Evolutionary conservation across 30 jellyfish, hydroid and myxozoan genomes (phyloP), one percentile per base, ranked within the genome.

Genomic region (Hydractinia echinata): DNA sequence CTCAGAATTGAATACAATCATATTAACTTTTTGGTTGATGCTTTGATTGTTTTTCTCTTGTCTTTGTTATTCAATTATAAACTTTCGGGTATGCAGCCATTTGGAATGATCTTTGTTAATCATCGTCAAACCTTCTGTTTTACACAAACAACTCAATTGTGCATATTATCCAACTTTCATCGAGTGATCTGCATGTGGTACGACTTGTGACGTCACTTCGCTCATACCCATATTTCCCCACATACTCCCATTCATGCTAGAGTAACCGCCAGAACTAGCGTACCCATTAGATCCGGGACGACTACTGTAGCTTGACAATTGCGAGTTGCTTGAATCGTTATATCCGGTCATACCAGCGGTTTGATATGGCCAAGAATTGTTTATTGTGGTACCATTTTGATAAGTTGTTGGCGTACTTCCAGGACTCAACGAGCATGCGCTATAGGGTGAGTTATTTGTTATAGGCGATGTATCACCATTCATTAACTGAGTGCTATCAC

Each of bases 361-460:
- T 54, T 93, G 99, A 74, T 93, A 93, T 13, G 99, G 99, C 99
- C 99, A 93, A 5, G 99, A 93, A 66, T 93, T 93, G 79, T 93
- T 93, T 51, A 93, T 95, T 14, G 95, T 87, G 82, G 73, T 83
- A 39, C 94, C 94, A 44, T 92, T 92, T 77, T 93, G 99, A 82
- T 87, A 93, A 14, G 96, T 88, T 18, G 96, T 87, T 67, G 99
- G 95, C 54, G 91, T 83, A 16, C 88, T 83, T 48, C 96, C 99
- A 4, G 99, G 99, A 78, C 96, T 87, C 10, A 93, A 73, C 6
- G 99, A 93, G 85, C 99, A 93, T 30, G 96, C 94, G 82, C 96
- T 85, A 74, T 85, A 91, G 2, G 44, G 99, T 48, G 99, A 87
- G 13, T 95, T 87, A 54, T 93, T 93, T 4, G 94, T 89, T 10